phyloP scores from a whole-genome alignment of 2,888 invertebrate species.

The Tiliacea citrago region DNA sequence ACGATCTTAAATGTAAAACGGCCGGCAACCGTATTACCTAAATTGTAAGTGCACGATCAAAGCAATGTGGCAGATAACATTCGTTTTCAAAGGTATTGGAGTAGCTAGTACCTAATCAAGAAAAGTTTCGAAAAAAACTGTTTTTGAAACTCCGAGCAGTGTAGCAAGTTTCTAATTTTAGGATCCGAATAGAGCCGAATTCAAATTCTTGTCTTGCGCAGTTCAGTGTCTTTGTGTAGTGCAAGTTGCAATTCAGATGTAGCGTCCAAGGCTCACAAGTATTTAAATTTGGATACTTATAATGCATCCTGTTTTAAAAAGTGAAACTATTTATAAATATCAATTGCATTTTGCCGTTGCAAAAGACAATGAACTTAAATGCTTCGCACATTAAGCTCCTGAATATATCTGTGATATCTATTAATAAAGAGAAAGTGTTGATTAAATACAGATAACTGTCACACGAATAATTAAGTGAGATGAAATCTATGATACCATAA shows the following conservation, averaged over 20 bases:
- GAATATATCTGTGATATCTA: constrained; percentile 35
- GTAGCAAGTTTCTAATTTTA: background rate
- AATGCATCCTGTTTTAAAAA: constrained; percentile 31
- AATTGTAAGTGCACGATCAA: constrained; percentile 2
- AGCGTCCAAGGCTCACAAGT: constrained; percentile 23
- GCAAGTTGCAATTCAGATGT: constrained; percentile 1
- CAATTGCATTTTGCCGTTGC: constrained; percentile 14
- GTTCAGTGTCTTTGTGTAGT: constrained; percentile 10
- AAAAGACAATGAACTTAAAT: constrained; percentile 23
- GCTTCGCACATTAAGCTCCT: constrained; percentile 28
- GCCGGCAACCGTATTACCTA: background rate
- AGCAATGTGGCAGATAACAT: background rate
- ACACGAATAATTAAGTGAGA: constrained; percentile 77
- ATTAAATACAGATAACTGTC: constrained; percentile 75
- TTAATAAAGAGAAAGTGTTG: constrained; percentile 76
- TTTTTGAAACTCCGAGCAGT: background rate
- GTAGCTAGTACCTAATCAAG: background rate
- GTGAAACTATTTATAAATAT: constrained; percentile 3
- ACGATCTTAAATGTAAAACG: background rate
- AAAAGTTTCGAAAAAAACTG: constrained; percentile 1
- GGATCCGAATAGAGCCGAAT: background rate
- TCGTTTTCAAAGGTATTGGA: background rate
- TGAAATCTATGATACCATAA: constrained; percentile 76
- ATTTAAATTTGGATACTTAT: constrained; percentile 29
- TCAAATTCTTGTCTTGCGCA: background rate